Evolutionary conservation across 2,888 invertebrate genomes (phyloP), one percentile per base, ranked within the genome.

Genomic region (Callyntrura guangdongensis): DNA sequence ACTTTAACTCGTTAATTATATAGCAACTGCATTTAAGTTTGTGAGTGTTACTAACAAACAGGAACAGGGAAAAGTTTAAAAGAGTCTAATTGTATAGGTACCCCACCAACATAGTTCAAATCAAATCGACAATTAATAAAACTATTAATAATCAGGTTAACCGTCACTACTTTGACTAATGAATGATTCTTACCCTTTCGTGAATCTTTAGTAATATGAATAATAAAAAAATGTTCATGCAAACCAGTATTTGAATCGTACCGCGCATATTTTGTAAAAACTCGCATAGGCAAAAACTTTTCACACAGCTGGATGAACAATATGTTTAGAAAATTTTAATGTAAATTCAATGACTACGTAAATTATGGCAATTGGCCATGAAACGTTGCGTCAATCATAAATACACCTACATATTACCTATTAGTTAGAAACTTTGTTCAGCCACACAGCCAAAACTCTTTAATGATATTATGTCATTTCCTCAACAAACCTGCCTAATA

Each of bases 291-390:
- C 53, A 53, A 14, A 53, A 53, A 9, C 11, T 14, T 14, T 11
- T 14, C 5, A 14, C 14, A 1, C 53, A 53, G 27, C 27, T 27
- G 8, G 36, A 22, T 12, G 17, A 59, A 61, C 17, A 59, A 81
- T 36, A 59, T 56, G 17, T 59, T 1, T 4, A 74, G 11, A n/a
- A n/a, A n/a, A 59, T 27, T n/a, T 14, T 27, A 69, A 22, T 72
- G 53, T 27, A 56, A 1, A 47, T 22, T 36, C 14, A 64, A 22
- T 56, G 49, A 12, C n/a, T 72, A 72, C 72, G 45, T 72, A 72
- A 47, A 67, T 72, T 36, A 56, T 85, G 85, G 85, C 85, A 85
- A 85, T 72, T 69, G 85, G 85, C 85, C 85, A 85, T 85, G 36
- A 53, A 56, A 27, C 59, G 11, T 81, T 81, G 81, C 25, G 81